A percentile compares a stretch with the other conserved stretches of the same genome.
Evolutionary conservation across 2,113 vertebrate genomes (phyloP).

Genomic region (Mirza zaza): DNA sequence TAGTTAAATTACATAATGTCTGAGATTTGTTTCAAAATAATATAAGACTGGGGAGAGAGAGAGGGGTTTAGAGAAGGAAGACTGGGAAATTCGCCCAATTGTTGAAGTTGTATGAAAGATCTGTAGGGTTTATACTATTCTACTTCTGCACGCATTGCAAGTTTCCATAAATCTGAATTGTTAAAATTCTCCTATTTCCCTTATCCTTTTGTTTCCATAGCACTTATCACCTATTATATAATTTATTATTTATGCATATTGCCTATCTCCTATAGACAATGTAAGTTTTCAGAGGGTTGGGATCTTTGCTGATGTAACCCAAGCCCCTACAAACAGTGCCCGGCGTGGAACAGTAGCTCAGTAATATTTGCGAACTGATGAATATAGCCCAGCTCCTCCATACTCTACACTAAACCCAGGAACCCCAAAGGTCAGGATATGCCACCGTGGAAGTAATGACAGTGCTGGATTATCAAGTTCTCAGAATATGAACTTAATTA

Average conservation of each 20-base stretch:
- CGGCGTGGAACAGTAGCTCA: rapidly evolving
- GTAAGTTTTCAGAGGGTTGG: background rate
- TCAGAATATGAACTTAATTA: background rate
- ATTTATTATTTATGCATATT: rapidly evolving
- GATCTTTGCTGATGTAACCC: background rate
- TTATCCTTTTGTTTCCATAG: background rate
- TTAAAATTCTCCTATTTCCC: background rate
- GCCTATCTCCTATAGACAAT: background rate
- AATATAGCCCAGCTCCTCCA: background rate
- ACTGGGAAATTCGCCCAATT: rapidly evolving
- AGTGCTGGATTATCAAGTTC: background rate
- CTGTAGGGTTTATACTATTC: background rate
- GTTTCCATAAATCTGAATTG: background rate
- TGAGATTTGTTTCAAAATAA: background rate
- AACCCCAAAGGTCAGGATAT: background rate
- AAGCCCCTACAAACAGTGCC: background rate
- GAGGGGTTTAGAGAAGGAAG: background rate
- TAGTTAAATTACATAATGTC: background rate
- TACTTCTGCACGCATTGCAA: background rate
- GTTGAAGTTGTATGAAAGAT: background rate
- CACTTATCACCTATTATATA: background rate
- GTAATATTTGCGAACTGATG: rapidly evolving
- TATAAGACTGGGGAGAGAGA: too few species aligned
- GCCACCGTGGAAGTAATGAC: background rate
- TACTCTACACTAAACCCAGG: background rate